Evolutionary conservation across 2,113 vertebrate species (phyloP).

Genomic region (Cyprinodon variegatus): DNA sequence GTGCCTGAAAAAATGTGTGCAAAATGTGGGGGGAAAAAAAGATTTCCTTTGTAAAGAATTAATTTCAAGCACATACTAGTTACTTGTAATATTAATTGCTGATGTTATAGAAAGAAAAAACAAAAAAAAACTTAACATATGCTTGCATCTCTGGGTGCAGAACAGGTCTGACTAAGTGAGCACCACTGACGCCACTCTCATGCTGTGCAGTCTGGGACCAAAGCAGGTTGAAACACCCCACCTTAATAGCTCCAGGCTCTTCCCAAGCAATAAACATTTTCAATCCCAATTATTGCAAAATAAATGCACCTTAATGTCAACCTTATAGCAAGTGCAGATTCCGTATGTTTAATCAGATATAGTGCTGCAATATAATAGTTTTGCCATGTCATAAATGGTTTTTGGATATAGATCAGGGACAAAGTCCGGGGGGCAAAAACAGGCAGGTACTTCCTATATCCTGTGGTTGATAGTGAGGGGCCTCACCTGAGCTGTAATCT

Average conservation of each 20-base stretch:
- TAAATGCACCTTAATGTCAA: constrained; percentile 4
- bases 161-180: constrained; percentile 62
- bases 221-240: constrained; percentile 62
- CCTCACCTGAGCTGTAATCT: constrained; percentile 94
- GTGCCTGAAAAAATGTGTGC: constrained; percentile 14
- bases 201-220: constrained; percentile 66
- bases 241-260: constrained; percentile 51
- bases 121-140: constrained; percentile 46
- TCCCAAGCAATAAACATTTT: constrained; percentile 45
- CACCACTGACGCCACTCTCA: constrained; percentile 55
- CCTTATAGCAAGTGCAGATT: neutral
- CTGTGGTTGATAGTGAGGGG: constrained; percentile 85
- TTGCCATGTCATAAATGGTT: constrained; percentile 2
- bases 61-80: neutral
- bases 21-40: constrained; percentile 1
- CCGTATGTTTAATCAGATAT: neutral
- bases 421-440: constrained; percentile 60
- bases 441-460: constrained; percentile 89
- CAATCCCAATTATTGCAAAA: constrained; percentile 29
- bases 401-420: constrained; percentile 15
- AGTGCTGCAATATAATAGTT: neutral
- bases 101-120: constrained; percentile 26
- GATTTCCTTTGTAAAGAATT: neutral
- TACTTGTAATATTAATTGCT: constrained; percentile 23
- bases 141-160: constrained; percentile 55